phyloP scores from a whole-genome alignment of 2,797 vertebrate genomes.

The Synanceia verrucosa region DNA sequence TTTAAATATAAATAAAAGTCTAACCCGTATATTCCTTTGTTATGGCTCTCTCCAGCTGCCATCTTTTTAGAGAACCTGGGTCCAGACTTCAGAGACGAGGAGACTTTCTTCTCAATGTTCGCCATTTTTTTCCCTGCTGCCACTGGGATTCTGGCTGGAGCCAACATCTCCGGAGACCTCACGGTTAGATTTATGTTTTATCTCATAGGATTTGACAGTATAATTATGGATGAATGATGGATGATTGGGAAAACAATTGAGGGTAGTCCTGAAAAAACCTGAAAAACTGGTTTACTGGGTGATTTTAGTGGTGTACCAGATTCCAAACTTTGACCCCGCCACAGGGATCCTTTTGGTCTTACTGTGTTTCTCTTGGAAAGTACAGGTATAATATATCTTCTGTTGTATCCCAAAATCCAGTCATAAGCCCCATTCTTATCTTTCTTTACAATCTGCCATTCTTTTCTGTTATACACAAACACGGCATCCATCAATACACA shows the following conservation, averaged over 20 bases:
- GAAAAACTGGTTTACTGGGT: too few species aligned
- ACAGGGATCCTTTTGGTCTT: too few species aligned
- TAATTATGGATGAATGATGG: background rate
- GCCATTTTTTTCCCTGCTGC: constrained; percentile 98
- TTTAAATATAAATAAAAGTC: background rate
- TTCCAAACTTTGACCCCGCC: background rate
- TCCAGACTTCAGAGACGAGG: constrained; percentile 89
- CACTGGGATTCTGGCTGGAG: constrained; percentile 96
- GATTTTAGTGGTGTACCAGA: background rate
- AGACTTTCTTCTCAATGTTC: constrained; percentile 96
- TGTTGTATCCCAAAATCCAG: background rate
- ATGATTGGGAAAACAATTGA: too few species aligned
- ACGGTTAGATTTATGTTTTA: constrained; percentile 77
- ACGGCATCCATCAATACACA: background rate
- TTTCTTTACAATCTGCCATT: background rate
- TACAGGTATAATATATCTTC: background rate
- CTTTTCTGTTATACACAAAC: background rate
- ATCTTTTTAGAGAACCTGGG: constrained; percentile 95
- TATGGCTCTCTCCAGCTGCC: constrained; percentile 77
- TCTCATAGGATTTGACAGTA: background rate
- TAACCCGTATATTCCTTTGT: background rate
- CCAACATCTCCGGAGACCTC: constrained; percentile 98
- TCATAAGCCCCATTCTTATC: background rate
- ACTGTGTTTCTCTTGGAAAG: background rate
- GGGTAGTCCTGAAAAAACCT: too few species aligned